These are phyloP conservation scores for Heliconius erato DNA, from an alignment of 2,888 invertebrate species.

Conservation along the genomic window DNA sequence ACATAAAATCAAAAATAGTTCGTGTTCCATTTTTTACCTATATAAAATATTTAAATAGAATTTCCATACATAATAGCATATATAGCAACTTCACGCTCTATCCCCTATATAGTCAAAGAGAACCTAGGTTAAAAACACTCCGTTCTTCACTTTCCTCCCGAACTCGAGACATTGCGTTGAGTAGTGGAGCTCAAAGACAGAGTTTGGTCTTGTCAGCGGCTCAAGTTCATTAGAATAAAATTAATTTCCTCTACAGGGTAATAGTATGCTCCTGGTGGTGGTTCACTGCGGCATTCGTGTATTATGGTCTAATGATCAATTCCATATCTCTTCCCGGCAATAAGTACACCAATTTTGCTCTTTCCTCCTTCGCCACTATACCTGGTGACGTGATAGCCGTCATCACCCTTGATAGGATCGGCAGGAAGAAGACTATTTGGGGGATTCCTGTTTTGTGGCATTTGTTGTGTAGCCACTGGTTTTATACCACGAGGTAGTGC, in stretches of 20 bases:
- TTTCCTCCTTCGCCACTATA: constrained; percentile 87
- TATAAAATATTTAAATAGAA: too few species aligned
- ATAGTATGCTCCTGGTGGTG: constrained; percentile 90
- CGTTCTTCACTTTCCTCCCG: background rate
- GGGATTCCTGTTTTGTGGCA: constrained; percentile 86
- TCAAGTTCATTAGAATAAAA: background rate
- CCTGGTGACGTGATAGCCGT: constrained; percentile 87
- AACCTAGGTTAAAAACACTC: background rate
- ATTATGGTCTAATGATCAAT: constrained; percentile 92
- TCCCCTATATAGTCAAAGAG: background rate
- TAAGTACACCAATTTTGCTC: constrained; percentile 90
- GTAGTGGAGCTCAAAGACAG: too few species aligned
- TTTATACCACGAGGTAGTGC: constrained; percentile 82
- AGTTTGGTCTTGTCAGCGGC: too few species aligned
- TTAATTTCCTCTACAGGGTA: constrained; percentile 64
- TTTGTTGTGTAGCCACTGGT: constrained; percentile 83
- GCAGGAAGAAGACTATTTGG: constrained; percentile 85
- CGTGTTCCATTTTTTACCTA: too few species aligned
- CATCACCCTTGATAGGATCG: constrained; percentile 85
- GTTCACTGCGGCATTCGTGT: constrained; percentile 91
- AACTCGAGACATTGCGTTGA: too few species aligned
- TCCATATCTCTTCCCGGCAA: constrained; percentile 90
- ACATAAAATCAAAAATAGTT: too few species aligned
- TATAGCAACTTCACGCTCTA: background rate
- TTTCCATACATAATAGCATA: too few species aligned